Conservation (phyloP, 2,797 vertebrate genomes). For the Lagocephalus sceleratus region DNA sequence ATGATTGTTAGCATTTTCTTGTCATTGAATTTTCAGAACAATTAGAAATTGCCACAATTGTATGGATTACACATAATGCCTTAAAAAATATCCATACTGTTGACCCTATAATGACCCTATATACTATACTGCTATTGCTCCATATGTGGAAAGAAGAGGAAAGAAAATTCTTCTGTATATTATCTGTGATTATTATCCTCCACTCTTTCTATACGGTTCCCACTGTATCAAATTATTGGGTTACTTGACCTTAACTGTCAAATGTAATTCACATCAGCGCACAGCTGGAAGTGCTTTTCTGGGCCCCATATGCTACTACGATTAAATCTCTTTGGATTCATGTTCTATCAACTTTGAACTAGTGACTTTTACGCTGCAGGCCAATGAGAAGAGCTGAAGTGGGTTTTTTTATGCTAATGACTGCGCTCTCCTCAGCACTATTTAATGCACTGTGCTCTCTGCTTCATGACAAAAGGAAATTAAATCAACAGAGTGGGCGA, state of each 20-base stretch:
- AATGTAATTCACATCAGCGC: conserved; percentile 42
- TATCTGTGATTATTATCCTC: conserved; percentile 11
- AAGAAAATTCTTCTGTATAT: not conserved
- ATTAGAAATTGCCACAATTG: not conserved
- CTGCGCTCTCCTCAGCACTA: conserved; percentile 13
- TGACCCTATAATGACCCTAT: not conserved
- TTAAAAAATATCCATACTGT: not conserved
- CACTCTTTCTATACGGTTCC: conserved; percentile 1
- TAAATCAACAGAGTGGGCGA: conserved; percentile 9
- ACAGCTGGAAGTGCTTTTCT: conserved; percentile 41
- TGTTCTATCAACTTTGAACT: conserved; percentile 47
- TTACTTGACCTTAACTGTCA: conserved; percentile 43
- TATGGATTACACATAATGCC: not conserved
- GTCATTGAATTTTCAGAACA: no score
- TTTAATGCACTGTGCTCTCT: conserved; percentile 6
- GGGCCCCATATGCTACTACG: conserved; percentile 13
- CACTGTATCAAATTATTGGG: conserved; percentile 34
- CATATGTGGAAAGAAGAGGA: not conserved
- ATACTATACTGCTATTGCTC: not conserved
- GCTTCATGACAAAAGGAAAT: conserved; percentile 31
- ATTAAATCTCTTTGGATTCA: conserved; percentile 27
- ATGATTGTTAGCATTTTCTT: no score
- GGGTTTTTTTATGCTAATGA: conserved; percentile 4
- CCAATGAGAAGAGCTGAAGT: conserved; percentile 6
- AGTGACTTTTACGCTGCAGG: conserved; percentile 14